phyloP scores from a whole-genome alignment of 2,113 vertebrate genomes.

The Bostrychus sinensis region DNA sequence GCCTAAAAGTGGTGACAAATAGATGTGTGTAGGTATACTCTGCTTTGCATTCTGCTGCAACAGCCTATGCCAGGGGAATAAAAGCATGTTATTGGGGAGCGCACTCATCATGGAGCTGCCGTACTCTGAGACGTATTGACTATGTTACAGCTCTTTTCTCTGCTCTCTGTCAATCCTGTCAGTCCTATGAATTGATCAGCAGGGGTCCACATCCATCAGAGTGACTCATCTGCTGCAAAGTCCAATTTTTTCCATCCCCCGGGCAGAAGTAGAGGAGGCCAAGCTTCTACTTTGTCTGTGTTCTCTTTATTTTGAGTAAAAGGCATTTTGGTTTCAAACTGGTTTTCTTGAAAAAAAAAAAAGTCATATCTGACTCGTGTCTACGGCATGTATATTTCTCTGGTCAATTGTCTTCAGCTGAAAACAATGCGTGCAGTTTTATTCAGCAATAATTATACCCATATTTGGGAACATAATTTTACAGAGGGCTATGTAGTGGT shows the following conservation, averaged over 20 bases:
- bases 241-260: slow-evolving; percentile 38
- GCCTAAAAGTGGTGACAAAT: slow-evolving; percentile 69
- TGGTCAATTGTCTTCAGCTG: no score
- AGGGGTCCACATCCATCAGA: slow-evolving; percentile 51
- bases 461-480: no score
- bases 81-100: slow-evolving; percentile 58
- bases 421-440: no score
- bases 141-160: slow-evolving; percentile 55
- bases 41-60: slow-evolving; percentile 62
- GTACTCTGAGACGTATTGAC: slow-evolving; percentile 50
- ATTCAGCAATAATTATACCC: no score
- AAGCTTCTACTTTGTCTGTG: slow-evolving; percentile 21
- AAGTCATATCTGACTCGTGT: neutral
- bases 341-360: neutral
- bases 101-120: slow-evolving; percentile 40
- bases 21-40: slow-evolving; percentile 38
- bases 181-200: slow-evolving; percentile 57
- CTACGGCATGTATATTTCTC: neutral
- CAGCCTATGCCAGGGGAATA: slow-evolving; percentile 38
- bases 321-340: neutral
- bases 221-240: slow-evolving; percentile 47
- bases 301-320: slow-evolving; percentile 25
- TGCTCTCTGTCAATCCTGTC: slow-evolving; percentile 57
- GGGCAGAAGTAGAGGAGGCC: slow-evolving; percentile 22
- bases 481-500: no score